A percentile compares a stretch with the other conserved stretches of the same genome.
phyloP scores from a whole-genome alignment of 1,140 invertebrate species.

The Hylyphantes graminicola region DNA sequence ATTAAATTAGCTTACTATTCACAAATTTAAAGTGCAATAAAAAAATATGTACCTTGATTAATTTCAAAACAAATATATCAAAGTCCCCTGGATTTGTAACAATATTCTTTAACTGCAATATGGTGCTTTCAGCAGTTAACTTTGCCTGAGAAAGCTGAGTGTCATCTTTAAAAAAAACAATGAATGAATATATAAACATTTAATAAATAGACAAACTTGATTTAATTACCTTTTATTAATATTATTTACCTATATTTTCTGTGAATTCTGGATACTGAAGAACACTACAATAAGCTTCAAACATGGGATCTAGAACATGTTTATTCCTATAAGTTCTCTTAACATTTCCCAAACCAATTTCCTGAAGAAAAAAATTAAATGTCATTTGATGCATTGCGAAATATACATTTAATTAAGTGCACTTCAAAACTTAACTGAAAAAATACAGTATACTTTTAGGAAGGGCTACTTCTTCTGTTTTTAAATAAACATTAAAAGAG shows the following conservation, averaged over 20 bases:
- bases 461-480: no score
- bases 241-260: no score
- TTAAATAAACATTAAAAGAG: no score
- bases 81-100: slow-evolving; percentile 34
- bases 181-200: neutral
- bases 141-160: slow-evolving; percentile 5
- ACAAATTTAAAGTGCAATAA: no score
- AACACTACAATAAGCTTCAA: slow-evolving; percentile 11
- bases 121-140: neutral
- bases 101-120: neutral
- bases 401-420: no score
- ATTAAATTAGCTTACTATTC: no score
- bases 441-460: no score
- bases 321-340: neutral
- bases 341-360: neutral
- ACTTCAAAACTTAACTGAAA: no score
- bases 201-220: no score
- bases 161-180: neutral
- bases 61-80: slow-evolving; percentile 53
- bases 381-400: no score
- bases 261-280: neutral
- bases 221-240: no score
- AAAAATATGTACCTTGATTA: slow-evolving; percentile 28
- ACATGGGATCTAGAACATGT: neutral
- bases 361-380: neutral